Conservation (phyloP, 2,113 vertebrate genomes). For the Pelobates fuscus region DNA sequence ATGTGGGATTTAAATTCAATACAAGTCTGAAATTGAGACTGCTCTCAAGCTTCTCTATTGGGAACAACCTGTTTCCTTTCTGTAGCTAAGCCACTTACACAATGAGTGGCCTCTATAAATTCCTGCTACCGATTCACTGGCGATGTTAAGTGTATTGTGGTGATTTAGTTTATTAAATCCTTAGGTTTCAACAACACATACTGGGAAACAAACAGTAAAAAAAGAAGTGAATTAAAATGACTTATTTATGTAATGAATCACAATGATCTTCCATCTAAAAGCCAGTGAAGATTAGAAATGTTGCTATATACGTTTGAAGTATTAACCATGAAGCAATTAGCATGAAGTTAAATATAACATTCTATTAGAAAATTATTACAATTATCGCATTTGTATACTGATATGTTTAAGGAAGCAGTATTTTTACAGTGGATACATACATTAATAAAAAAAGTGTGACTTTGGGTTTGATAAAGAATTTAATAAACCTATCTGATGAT, state of each 20-base stretch:
- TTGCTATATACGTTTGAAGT: no score
- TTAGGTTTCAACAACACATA: background rate
- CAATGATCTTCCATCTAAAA: no score
- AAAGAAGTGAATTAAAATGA: background rate
- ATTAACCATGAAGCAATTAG: no score
- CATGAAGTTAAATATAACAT: no score
- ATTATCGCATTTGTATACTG: no score
- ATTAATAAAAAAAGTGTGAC: no score
- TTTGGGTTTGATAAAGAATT: no score
- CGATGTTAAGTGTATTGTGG: background rate
- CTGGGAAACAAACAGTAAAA: background rate
- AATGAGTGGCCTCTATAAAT: background rate
- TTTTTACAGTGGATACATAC: no score
- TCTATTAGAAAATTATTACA: no score
- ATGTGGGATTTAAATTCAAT: background rate
- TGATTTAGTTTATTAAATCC: background rate
- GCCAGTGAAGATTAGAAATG: no score
- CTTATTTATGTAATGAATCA: constrained; percentile 3
- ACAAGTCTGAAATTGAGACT: background rate
- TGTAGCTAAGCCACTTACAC: constrained; percentile 4
- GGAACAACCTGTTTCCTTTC: background rate
- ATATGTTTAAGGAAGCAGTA: no score
- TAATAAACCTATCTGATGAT: no score
- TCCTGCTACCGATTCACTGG: background rate
- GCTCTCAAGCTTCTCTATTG: background rate